These are phyloP conservation scores for Poeciliopsis presidionis DNA, from an alignment of 2,797 vertebrate species.

Conservation along the genomic window DNA sequence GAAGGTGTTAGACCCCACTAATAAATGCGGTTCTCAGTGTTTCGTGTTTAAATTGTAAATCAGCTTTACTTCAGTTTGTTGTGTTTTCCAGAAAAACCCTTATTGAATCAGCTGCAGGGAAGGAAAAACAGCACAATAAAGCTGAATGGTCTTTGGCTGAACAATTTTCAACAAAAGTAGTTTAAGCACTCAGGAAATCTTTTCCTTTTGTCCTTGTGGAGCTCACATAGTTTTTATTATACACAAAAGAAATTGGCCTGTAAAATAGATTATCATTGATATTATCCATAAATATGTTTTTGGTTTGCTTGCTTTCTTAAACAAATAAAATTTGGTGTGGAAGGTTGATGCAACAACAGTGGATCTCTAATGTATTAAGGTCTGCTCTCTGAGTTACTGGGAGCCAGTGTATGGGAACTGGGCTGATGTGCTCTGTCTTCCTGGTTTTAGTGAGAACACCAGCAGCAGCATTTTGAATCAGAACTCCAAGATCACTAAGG, in stretches of 20 bases:
- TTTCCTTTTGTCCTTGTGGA: not conserved
- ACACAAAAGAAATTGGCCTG: not conserved
- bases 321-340: not conserved
- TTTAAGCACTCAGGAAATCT: not conserved
- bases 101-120: constrained; percentile 51
- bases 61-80: constrained; percentile 49
- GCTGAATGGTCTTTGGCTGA: constrained; percentile 45
- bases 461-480: too few species aligned
- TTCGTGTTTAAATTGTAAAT: constrained; percentile 59
- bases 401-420: too few species aligned
- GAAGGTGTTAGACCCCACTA: constrained; percentile 56
- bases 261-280: not conserved
- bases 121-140: not conserved
- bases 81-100: constrained; percentile 50
- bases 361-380: too few species aligned
- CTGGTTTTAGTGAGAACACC: too few species aligned
- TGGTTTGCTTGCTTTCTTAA: not conserved
- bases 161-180: constrained; percentile 1
- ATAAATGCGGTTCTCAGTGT: constrained; percentile 65
- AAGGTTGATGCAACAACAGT: not conserved
- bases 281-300: not conserved
- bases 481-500: too few species aligned
- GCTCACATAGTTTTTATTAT: not conserved
- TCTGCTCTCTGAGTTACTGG: too few species aligned
- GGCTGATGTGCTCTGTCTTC: too few species aligned